Evolutionary conservation across 2,113 vertebrate genomes (phyloP), one percentile per base, ranked within the genome.

Genomic region (Apteryx owenii): DNA sequence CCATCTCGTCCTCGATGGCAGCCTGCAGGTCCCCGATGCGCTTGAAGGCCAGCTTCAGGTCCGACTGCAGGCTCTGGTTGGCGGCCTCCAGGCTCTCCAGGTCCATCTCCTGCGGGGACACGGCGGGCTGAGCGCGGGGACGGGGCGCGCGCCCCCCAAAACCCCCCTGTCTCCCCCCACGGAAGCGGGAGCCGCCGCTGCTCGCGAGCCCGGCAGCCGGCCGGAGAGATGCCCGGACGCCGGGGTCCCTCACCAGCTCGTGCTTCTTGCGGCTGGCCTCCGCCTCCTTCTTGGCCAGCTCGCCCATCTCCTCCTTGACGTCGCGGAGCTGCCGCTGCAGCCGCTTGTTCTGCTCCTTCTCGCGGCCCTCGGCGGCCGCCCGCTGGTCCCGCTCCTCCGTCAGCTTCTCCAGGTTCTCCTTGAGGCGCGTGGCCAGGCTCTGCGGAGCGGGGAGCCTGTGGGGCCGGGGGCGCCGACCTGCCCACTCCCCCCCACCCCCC

Each of bases 1-100:
- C 99, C 99, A 99, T 99, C 97, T 99, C 99, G 2, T 99, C 99
- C 97, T 99, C 99, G 4, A 99, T 99, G 97, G 99, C 99, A 0
- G 99, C 99, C 98, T 99, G 99, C 76, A 99, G 98, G 98, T 99
- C 99, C 65, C 99, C 99, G 4, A 99, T 99, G 96, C 99, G 98
- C 91, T 99, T 99, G 97, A 99, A 99, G n/a, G 99, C 99, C 95
- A 99, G 97, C 89, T 99, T 99, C 42, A 99, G 99, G 94, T 99
- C 99, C 0, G 99, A 98, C 97, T 99, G 99, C 89, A 99, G 98
- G 97, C 99, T 99, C 98, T 99, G 99, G 98, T 99, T 99, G 78
- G 99, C 99, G 0, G 99, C 99, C 97, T 99, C 99, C 78, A 99
- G 97, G 84, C 99, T 99, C 94, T 99, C 99, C 75, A 99, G 98